Conservation (phyloP, 2,797 vertebrate genomes). For the Pseudopleuronectes americanus region DNA sequence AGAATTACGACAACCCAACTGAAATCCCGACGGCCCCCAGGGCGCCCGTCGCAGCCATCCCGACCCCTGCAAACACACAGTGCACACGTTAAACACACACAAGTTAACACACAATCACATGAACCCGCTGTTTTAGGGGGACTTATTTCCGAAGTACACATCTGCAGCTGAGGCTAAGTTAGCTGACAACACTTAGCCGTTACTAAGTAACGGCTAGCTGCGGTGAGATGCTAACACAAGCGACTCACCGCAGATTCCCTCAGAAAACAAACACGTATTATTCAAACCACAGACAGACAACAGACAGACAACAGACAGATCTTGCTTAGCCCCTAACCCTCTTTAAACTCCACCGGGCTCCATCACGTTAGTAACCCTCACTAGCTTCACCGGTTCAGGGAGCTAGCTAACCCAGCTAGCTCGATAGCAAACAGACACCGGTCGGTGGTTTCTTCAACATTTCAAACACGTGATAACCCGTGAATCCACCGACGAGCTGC, state of each 20-base stretch:
- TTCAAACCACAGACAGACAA: fast-evolving
- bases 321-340: fast-evolving
- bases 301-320: fast-evolving
- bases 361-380: background rate
- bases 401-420: conserved; percentile 62
- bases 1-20: too few species aligned
- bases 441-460: conserved; percentile 18
- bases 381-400: background rate
- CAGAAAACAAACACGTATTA: background rate
- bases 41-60: conserved; percentile 88
- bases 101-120: background rate
- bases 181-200: conserved; percentile 33
- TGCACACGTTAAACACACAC: too few species aligned
- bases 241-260: background rate
- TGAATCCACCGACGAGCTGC: background rate
- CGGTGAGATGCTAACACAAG: background rate
- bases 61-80: conserved; percentile 55
- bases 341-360: background rate
- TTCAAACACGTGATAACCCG: background rate
- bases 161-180: conserved; percentile 18
- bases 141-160: background rate
- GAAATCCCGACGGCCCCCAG: too few species aligned
- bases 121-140: too few species aligned
- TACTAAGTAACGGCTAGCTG: conserved; percentile 8
- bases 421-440: conserved; percentile 56